These are phyloP conservation scores for Tamias sibiricus DNA, from an alignment of 2,113 vertebrate genomes.

Conservation along the genomic window DNA sequence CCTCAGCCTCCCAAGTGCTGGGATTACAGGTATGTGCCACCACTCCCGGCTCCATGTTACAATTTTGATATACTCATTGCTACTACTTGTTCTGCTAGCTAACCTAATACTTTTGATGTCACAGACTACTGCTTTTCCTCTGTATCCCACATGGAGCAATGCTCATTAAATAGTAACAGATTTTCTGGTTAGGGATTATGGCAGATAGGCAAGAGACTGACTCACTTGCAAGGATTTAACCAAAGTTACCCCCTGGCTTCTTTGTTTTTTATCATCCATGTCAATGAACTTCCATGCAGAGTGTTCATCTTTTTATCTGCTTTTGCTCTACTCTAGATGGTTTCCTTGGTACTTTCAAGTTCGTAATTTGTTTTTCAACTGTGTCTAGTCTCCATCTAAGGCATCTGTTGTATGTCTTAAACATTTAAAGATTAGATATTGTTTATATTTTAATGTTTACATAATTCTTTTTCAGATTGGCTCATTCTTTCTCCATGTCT, in stretches of 20 bases:
- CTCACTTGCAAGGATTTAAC: not conserved
- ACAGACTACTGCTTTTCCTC: not conserved
- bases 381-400: not conserved
- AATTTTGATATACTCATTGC: not conserved
- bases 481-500: not conserved
- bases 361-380: not conserved
- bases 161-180: not conserved
- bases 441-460: not conserved
- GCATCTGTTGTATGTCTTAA: not conserved
- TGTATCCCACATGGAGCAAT: not conserved
- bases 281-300: not conserved
- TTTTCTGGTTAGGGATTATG: not conserved
- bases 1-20: no score
- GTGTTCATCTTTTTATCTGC: not conserved
- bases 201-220: not conserved
- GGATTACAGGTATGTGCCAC: no score
- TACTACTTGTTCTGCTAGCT: not conserved
- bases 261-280: not conserved
- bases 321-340: not conserved
- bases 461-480: not conserved
- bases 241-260: not conserved
- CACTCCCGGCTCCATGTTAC: no score
- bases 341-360: not conserved
- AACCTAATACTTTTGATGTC: not conserved
- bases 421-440: not conserved